Percentiles rank a stretch among this genome's conserved stretches.
Evolutionary conservation across 2,888 invertebrate species (phyloP).

Genomic region (Noctua janthina): DNA sequence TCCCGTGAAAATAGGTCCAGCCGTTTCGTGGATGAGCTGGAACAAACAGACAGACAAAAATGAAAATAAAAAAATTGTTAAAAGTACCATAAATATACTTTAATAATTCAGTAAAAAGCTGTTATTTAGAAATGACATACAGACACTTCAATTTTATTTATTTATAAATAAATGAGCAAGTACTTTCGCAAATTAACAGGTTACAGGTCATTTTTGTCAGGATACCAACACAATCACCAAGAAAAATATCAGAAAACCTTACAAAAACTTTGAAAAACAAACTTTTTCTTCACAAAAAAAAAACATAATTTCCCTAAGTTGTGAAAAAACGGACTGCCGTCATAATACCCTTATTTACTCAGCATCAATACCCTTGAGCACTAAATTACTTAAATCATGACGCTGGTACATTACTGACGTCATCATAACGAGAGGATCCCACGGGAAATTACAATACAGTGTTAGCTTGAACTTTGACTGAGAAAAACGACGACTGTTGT

Average conservation of each 20-base stretch:
- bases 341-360: conserved; percentile 35
- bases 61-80: too few species aligned
- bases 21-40: too few species aligned
- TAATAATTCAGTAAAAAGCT: too few species aligned
- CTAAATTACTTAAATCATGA: conserved; percentile 65
- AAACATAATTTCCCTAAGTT: not conserved
- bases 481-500: conserved; percentile 59
- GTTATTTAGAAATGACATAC: too few species aligned
- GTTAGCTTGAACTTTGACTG: conserved; percentile 61
- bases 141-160: too few species aligned
- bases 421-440: conserved; percentile 62
- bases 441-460: conserved; percentile 67
- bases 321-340: not conserved
- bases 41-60: too few species aligned
- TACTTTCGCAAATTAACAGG: not conserved
- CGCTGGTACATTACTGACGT: conserved; percentile 58
- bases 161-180: not conserved
- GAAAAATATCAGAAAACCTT: too few species aligned
- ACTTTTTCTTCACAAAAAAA: not conserved
- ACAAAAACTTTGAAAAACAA: not conserved
- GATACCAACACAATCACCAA: not conserved
- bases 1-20: too few species aligned
- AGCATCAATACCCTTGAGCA: conserved; percentile 47
- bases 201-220: not conserved
- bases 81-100: too few species aligned